Evolutionary conservation across 1,140 invertebrate genomes (phyloP).

Genomic region (Drosophila erecta): DNA sequence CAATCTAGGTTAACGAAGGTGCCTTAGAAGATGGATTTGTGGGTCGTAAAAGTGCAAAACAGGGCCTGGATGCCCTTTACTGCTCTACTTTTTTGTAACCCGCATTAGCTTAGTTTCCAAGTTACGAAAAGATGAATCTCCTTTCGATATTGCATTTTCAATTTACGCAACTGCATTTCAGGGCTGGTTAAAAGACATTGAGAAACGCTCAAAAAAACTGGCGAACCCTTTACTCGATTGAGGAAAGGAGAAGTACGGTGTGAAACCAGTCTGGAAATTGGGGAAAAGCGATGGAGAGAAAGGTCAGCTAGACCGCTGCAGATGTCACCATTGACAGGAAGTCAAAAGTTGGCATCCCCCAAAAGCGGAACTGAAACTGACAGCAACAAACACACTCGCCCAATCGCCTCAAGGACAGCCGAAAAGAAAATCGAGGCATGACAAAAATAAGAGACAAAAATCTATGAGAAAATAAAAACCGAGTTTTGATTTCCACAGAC

Average conservation of each 20-base stretch:
- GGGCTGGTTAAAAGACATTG: constrained; percentile 6
- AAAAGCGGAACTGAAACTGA: constrained; percentile 73
- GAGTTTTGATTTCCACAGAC: constrained; percentile 79
- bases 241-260: constrained; percentile 3
- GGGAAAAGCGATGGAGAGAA: constrained; percentile 2
- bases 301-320: constrained; percentile 47
- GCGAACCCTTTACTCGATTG: constrained; percentile 53
- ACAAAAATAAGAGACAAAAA: constrained; percentile 42
- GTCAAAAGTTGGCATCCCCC: constrained; percentile 73
- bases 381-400: constrained; percentile 53
- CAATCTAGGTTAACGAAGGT: constrained; percentile 78
- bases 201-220: constrained; percentile 26
- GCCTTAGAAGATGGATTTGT: constrained; percentile 46
- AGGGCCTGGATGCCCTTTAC: background rate
- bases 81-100: background rate
- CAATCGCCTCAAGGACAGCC: constrained; percentile 52
- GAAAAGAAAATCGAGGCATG: constrained; percentile 30
- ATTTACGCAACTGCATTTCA: too few species aligned
- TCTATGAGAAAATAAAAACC: constrained; percentile 48
- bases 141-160: background rate
- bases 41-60: constrained; percentile 5
- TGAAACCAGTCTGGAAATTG: constrained; percentile 12
- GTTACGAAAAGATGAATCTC: background rate
- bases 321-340: constrained; percentile 79
- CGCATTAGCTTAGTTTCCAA: background rate